These are phyloP conservation scores for Cichlasoma orientale DNA, from an alignment of 2,797 vertebrate species.

Conservation along the genomic window DNA sequence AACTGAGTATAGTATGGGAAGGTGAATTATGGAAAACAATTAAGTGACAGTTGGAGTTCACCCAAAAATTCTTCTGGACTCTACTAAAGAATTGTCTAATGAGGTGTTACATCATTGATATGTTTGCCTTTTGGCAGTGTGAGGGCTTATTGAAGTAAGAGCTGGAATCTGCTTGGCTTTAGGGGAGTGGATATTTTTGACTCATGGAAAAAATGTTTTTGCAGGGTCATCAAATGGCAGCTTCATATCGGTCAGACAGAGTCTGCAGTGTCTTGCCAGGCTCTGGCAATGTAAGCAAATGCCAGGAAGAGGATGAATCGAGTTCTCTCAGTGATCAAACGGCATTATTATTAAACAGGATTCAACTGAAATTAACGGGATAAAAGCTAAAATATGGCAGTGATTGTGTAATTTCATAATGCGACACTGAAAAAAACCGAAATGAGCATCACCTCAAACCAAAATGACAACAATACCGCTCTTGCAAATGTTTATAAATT, in stretches of 20 bases:
- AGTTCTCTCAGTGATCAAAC: background rate
- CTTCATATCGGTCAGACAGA: background rate
- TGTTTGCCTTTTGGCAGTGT: conserved; percentile 32
- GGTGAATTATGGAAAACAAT: conserved; percentile 27
- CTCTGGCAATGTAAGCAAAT: background rate
- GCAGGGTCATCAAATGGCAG: background rate
- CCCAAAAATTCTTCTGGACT: conserved; percentile 12
- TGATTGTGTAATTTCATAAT: background rate
- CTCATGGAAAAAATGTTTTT: conserved; percentile 36
- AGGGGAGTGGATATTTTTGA: background rate
- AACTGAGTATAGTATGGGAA: background rate
- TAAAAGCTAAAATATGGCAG: background rate
- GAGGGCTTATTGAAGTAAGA: conserved; percentile 52
- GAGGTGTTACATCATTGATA: conserved; percentile 32
- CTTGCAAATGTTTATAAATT: no score
- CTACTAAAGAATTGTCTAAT: conserved; percentile 13
- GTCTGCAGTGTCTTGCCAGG: background rate
- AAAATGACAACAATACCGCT: no score
- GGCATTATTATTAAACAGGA: background rate
- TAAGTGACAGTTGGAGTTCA: conserved; percentile 13
- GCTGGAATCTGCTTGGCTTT: conserved; percentile 25
- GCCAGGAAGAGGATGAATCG: background rate
- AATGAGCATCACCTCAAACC: no score
- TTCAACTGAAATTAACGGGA: background rate
- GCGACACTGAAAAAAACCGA: background rate